Evolutionary conservation across 1,140 invertebrate species (phyloP).

Genomic region (Coelopa frigida): DNA sequence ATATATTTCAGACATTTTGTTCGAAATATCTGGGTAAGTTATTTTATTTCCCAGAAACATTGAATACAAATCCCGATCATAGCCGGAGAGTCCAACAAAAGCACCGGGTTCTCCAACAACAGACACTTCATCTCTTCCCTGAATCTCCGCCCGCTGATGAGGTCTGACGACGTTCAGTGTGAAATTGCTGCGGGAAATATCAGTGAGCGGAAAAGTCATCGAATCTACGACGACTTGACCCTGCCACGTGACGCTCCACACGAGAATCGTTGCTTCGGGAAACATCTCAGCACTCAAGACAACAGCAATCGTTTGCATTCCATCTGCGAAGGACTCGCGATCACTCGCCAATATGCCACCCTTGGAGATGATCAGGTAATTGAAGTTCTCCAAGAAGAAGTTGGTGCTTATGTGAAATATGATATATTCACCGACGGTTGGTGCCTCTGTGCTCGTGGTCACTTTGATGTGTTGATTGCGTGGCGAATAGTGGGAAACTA

Average conservation of each 20-base stretch:
- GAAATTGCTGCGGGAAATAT: slow-evolving; percentile 87
- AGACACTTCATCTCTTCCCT: slow-evolving; percentile 85
- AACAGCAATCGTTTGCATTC: slow-evolving; percentile 80
- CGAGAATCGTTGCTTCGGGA: slow-evolving; percentile 80
- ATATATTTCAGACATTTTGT: slow-evolving; percentile 82
- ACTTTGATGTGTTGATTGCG: slow-evolving; percentile 80
- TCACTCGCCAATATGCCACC: slow-evolving; percentile 67
- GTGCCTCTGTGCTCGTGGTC: slow-evolving; percentile 73
- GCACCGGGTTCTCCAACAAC: slow-evolving; percentile 88
- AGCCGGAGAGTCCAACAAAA: slow-evolving; percentile 81
- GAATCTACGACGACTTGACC: slow-evolving; percentile 86
- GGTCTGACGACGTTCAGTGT: slow-evolving; percentile 83
- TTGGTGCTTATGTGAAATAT: slow-evolving; percentile 91
- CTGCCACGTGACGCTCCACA: slow-evolving; percentile 76
- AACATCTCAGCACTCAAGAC: slow-evolving; percentile 90
- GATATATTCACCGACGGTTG: slow-evolving; percentile 86
- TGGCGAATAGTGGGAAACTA: slow-evolving; percentile 75
- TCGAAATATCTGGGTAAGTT: slow-evolving; percentile 79
- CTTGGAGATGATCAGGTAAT: slow-evolving; percentile 86
- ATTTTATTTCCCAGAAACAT: slow-evolving; percentile 91
- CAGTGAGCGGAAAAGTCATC: slow-evolving; percentile 90
- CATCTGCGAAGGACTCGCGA: slow-evolving; percentile 58
- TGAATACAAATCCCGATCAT: slow-evolving; percentile 80
- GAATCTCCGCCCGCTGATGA: slow-evolving; percentile 85
- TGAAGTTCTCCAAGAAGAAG: slow-evolving; percentile 82